Percentiles rank a stretch among this genome's conserved stretches.
Conservation (phyloP, 2,888 invertebrate species). For the Augiades crinisus region DNA sequence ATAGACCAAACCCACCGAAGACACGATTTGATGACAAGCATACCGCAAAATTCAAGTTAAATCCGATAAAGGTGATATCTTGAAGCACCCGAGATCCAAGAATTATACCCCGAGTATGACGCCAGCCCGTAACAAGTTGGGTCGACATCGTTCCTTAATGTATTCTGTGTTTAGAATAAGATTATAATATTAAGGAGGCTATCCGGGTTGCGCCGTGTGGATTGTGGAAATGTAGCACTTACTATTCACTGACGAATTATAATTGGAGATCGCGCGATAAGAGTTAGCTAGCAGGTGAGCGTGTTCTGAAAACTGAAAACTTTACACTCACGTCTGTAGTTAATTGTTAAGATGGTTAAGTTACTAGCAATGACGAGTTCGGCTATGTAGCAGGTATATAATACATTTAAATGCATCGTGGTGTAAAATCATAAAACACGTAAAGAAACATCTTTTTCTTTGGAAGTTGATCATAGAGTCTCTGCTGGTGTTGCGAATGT, state of each 20-base stretch:
- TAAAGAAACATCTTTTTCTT: too few species aligned
- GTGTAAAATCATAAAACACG: too few species aligned
- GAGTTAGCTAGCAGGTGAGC: constrained; percentile 35
- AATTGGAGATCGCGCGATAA: constrained; percentile 58
- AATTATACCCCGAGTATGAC: constrained; percentile 26
- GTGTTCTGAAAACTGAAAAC: constrained; percentile 19
- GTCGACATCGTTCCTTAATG: constrained; percentile 53
- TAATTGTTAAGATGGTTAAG: background rate
- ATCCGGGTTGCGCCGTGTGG: constrained; percentile 43
- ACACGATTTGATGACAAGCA: too few species aligned
- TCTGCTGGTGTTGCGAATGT: too few species aligned
- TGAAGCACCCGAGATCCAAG: constrained; percentile 21
- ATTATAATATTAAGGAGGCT: constrained; percentile 76
- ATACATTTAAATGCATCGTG: too few species aligned
- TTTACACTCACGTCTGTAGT: constrained; percentile 3
- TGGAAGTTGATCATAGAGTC: too few species aligned
- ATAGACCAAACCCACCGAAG: background rate
- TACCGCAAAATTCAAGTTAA: background rate
- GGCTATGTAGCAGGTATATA: too few species aligned
- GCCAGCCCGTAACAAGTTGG: constrained; percentile 44
- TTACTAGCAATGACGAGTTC: background rate
- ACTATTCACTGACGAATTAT: constrained; percentile 59
- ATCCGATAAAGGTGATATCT: constrained; percentile 4
- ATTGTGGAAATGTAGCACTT: constrained; percentile 38
- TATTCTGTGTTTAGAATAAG: constrained; percentile 78